These are phyloP conservation scores for Sericinus montela DNA, from an alignment of 2,888 invertebrate genomes.

Conservation along the genomic window DNA sequence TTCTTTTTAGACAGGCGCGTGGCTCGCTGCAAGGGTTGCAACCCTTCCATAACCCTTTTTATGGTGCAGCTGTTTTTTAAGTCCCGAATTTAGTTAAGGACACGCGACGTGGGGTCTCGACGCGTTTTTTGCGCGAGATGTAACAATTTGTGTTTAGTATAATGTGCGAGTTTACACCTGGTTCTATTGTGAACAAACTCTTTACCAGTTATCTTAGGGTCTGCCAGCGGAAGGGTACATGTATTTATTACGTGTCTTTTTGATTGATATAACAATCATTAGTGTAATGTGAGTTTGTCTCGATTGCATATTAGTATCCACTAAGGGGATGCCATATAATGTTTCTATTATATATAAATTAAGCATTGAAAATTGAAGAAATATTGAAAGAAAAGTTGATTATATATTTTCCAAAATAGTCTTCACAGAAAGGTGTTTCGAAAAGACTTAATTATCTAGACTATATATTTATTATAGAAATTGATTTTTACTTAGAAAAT, in stretches of 20 bases:
- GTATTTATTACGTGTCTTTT: background rate
- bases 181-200: conserved; percentile 3
- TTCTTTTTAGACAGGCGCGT: conserved; percentile 20
- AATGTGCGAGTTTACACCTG: conserved; percentile 15
- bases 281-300: background rate
- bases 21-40: conserved; percentile 28
- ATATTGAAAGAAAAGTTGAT: too few relatives aligned
- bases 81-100: conserved; percentile 37
- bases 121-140: conserved; percentile 40
- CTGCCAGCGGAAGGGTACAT: too few relatives aligned
- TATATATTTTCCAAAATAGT: too few relatives aligned
- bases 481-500: too few relatives aligned
- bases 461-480: too few relatives aligned
- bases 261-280: background rate
- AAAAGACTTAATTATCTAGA: too few relatives aligned
- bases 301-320: background rate
- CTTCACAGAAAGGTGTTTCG: too few relatives aligned
- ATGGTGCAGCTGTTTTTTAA: conserved; percentile 63
- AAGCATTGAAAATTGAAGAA: too few relatives aligned
- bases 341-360: background rate
- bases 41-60: conserved; percentile 37
- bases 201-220: background rate
- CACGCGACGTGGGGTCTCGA: conserved; percentile 52
- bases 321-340: too few relatives aligned
- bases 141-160: conserved; percentile 1